Evolutionary conservation across 2,797 vertebrate genomes (phyloP).

Genomic region (Lutjanus argentimaculatus): DNA sequence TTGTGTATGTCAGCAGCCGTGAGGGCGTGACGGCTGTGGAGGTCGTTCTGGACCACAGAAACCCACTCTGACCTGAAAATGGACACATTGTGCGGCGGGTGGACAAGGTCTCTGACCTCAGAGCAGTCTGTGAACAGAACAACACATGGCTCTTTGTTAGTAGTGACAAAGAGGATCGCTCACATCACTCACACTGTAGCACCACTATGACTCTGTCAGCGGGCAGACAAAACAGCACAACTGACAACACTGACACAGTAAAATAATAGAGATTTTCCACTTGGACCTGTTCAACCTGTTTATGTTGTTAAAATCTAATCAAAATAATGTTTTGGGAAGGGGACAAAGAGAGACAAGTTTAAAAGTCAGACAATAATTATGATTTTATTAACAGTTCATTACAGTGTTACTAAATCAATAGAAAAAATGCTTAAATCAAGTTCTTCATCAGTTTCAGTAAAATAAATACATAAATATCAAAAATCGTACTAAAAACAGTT

Average conservation of each 20-base stretch:
- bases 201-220: constrained; percentile 17
- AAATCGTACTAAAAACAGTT: constrained; percentile 68
- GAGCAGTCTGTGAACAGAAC: constrained; percentile 86
- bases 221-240: background rate
- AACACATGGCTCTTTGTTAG: constrained; percentile 91
- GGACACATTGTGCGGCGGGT: constrained; percentile 62
- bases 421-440: constrained; percentile 67
- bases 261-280: background rate
- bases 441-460: constrained; percentile 64
- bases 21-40: constrained; percentile 19
- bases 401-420: constrained; percentile 74
- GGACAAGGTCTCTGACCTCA: constrained; percentile 84
- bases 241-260: constrained; percentile 14
- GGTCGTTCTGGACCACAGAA: constrained; percentile 45
- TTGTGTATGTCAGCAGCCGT: background rate
- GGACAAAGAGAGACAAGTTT: background rate
- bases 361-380: constrained; percentile 51
- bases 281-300: background rate
- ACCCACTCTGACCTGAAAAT: constrained; percentile 64
- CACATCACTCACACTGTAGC: constrained; percentile 77
- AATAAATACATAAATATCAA: constrained; percentile 79
- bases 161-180: constrained; percentile 81
- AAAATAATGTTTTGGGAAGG: background rate
- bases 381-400: constrained; percentile 75
- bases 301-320: background rate